Base-by-base conservation (phyloP, 2,888 invertebrate species). In the Entomobrya multifasciata region DNA sequence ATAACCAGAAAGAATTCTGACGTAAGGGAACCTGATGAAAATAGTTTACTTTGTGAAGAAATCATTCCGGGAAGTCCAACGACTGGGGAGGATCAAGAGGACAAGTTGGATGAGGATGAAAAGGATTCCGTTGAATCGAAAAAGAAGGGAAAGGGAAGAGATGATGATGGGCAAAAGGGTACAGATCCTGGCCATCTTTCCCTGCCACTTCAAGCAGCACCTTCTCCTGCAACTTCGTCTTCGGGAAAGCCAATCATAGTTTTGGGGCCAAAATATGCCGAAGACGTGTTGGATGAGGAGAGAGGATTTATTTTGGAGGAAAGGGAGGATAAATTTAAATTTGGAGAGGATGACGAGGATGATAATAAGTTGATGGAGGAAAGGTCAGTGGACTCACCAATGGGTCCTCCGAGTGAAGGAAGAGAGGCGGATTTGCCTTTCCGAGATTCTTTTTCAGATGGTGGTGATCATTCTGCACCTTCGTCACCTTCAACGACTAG, bases 1-100 rank as follows among this genome's bases (percentile, higher is more conserved):
- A 10, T 17, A 15, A 20, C 20, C n/a, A 11, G 41, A 62, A 79
- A 62, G 41, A 6, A 6, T 36, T 5, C n/a, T 4, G 67, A 70
- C 1, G 60, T 44, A 1, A 79, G 47, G 17, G 79, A 79, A 10
- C 67, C 80, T 25, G 81, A 81, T 17, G 67, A 85, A 22, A 85
- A 85, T 22, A 86, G 86, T 27, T 93, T 97, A 90, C 93, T 97
- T 13, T 97, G 97, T 92, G 96, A 97, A 92, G 97, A 97, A 93
- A 97, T 96, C 30, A 97, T 97, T 92, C 97, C 97, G 0, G 96
- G 97, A 25, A 97, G 97, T 92, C 97, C 97, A 4, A 81, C 90
- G 0, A 83, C 85, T 6, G 89, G 84, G n/a, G 86, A 81, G 25
- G 83, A 88, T 11, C 87, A 88, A 17, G 88, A 87, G 22, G 88